These are phyloP conservation scores for Goniozus legneri DNA, from an alignment of 1,140 invertebrate genomes.

Conservation along the genomic window DNA sequence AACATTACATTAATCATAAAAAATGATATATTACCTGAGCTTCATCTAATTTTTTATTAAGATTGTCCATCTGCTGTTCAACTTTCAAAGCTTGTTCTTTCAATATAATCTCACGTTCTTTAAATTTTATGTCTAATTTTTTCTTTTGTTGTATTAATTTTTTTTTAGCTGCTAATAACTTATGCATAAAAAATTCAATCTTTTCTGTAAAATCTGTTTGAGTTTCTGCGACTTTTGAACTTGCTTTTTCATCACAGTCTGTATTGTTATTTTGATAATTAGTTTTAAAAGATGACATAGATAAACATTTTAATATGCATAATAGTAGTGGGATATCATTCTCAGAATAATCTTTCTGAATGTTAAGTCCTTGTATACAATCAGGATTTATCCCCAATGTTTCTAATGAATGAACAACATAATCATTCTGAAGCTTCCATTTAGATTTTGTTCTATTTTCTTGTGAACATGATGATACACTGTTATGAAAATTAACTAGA, in stretches of 20 bases:
- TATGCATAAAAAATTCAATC: conserved; percentile 8
- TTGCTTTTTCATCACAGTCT: conserved; percentile 12
- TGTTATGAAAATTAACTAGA: conserved; percentile 42
- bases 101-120: conserved; percentile 36
- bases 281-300: conserved; percentile 12
- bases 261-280: conserved; percentile 19
- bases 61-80: conserved; percentile 35
- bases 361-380: conserved; percentile 32
- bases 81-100: conserved; percentile 32
- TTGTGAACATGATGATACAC: conserved; percentile 17
- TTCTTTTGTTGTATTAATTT: conserved; percentile 44
- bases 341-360: conserved; percentile 37
- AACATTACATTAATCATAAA: conserved; percentile 3
- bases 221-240: conserved; percentile 3
- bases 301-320: conserved; percentile 40
- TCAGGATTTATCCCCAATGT: conserved; percentile 42
- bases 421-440: conserved; percentile 44
- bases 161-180: conserved; percentile 28
- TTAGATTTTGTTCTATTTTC: conserved; percentile 8
- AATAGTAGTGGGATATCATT: conserved; percentile 38
- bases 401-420: conserved; percentile 42
- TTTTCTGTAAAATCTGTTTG: conserved; percentile 6
- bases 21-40: conserved; percentile 34
- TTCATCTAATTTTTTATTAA: conserved; percentile 42
- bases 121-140: conserved; percentile 31